These are phyloP conservation scores for Apis mellifera DNA, from an alignment of 1,140 invertebrate genomes.

Conservation along the genomic window Amel_HAv3.1 CM009937.2:10806501-10807000, in stretches of 20 bases:
- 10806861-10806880: too few relatives aligned
- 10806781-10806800: too few relatives aligned
- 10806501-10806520: constrained; percentile 86
- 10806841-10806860: too few relatives aligned
- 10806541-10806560: constrained; percentile 80
- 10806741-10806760: not conserved
- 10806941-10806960: not conserved
- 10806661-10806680: constrained; percentile 89
- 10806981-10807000: not conserved
- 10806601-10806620: constrained; percentile 88
- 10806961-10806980: not conserved
- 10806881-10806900: too few relatives aligned
- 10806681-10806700: constrained; percentile 93
- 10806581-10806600: constrained; percentile 85
- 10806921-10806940: too few relatives aligned
- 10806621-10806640: constrained; percentile 84
- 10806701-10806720: constrained; percentile 70
- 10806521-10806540: constrained; percentile 81
- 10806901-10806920: too few relatives aligned
- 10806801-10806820: too few relatives aligned
- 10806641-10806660: constrained; percentile 87
- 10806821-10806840: too few relatives aligned
- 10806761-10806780: too few relatives aligned
- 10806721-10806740: not conserved
- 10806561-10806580: constrained; percentile 86